Evolutionary conservation across 2,888 invertebrate species (phyloP).

Genomic region (Oasisia sp.): DNA sequence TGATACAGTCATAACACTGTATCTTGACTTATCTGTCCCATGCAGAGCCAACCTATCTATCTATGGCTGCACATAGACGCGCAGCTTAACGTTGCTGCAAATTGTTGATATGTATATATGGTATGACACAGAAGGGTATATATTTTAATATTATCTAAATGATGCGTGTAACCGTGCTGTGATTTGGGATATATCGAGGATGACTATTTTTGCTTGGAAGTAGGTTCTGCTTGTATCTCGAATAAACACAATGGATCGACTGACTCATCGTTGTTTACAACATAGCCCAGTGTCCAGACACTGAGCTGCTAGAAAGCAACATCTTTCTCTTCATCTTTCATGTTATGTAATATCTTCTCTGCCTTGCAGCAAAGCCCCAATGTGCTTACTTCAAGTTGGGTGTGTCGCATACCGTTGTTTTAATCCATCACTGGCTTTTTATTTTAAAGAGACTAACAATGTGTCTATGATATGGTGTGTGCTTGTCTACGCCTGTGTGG

Average conservation of each 20-base stretch:
- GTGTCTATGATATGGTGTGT: neutral
- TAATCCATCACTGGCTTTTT: neutral
- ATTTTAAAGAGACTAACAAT: neutral
- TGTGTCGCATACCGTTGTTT: neutral
- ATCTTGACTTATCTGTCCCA: neutral
- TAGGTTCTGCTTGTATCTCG: slow-evolving; percentile 12
- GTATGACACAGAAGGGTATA: neutral
- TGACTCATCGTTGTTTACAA: neutral
- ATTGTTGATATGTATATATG: slow-evolving; percentile 11
- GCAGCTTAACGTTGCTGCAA: neutral
- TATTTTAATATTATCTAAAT: neutral
- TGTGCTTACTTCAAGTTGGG: neutral
- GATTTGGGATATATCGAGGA: slow-evolving; percentile 7
- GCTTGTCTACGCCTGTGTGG: neutral
- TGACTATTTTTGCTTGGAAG: slow-evolving; percentile 17
- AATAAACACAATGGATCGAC: slow-evolving; percentile 12
- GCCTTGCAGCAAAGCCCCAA: neutral
- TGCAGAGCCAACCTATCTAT: neutral
- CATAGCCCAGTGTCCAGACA: neutral
- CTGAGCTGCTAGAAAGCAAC: neutral
- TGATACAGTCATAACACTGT: neutral
- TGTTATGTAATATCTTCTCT: neutral
- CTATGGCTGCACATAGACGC: neutral
- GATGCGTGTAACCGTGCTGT: neutral
- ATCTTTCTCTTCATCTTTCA: neutral